A percentile compares a stretch with the other conserved stretches of the same genome.
Conservation (phyloP, 2,888 invertebrate genomes). For the Cantharis flavilabris region DNA sequence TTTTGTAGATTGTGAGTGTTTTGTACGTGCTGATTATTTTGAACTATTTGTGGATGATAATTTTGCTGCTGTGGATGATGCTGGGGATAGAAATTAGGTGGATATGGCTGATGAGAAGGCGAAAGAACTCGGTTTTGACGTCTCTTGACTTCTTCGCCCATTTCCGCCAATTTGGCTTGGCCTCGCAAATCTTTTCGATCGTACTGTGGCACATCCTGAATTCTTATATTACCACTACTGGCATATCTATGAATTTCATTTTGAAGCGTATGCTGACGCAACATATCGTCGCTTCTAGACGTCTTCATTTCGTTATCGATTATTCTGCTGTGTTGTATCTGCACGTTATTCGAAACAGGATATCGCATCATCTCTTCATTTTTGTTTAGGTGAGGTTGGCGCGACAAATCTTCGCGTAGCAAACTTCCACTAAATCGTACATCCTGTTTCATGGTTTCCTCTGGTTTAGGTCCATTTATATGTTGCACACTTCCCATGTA, state of each 20-base stretch:
- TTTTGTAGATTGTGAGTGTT: constrained; percentile 52
- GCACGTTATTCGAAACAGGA: constrained; percentile 47
- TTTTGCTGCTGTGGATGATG: constrained; percentile 38
- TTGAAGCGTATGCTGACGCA: constrained; percentile 45
- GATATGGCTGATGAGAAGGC: constrained; percentile 43
- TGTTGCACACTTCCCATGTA: constrained; percentile 43
- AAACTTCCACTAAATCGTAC: constrained; percentile 46
- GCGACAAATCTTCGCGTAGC: constrained; percentile 50
- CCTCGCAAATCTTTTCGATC: constrained; percentile 48
- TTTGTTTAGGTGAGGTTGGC: constrained; percentile 47
- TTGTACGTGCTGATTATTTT: constrained; percentile 38
- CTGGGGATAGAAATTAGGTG: constrained; percentile 49
- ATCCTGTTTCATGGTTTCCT: constrained; percentile 35
- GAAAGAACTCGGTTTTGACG: constrained; percentile 57
- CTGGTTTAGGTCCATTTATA: constrained; percentile 41
- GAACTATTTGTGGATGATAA: constrained; percentile 30
- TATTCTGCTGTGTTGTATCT: constrained; percentile 40
- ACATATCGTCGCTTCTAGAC: constrained; percentile 52
- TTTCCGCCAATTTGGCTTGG: constrained; percentile 74
- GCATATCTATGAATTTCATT: constrained; percentile 47
- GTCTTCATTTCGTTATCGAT: constrained; percentile 46
- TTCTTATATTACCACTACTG: constrained; percentile 53
- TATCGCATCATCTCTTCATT: constrained; percentile 50
- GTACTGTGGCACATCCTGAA: constrained; percentile 45
- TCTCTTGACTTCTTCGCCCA: constrained; percentile 79